Conservation (phyloP, 1,140 invertebrate species). For the Palaemon carinicauda region DNA sequence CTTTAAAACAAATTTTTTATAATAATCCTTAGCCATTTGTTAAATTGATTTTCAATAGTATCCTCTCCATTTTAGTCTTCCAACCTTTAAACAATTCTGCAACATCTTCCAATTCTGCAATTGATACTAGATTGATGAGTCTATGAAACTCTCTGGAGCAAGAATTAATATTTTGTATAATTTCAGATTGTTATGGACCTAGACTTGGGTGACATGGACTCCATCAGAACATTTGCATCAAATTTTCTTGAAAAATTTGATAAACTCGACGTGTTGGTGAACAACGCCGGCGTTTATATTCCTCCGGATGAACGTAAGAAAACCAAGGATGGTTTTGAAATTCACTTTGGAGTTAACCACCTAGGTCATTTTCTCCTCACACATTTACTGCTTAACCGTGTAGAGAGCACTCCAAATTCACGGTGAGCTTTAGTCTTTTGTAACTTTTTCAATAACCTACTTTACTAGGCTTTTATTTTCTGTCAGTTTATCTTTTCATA, state of each 20-base stretch:
- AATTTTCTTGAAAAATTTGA: slow-evolving; percentile 62
- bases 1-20: too few species aligned
- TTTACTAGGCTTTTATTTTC: neutral
- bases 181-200: slow-evolving; percentile 60
- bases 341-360: slow-evolving; percentile 90
- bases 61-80: too few species aligned
- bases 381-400: slow-evolving; percentile 74
- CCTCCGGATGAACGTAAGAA: slow-evolving; percentile 62
- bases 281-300: slow-evolving; percentile 87
- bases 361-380: slow-evolving; percentile 91
- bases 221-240: slow-evolving; percentile 64
- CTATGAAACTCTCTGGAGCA: neutral
- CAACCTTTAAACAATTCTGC: too few species aligned
- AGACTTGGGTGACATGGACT: slow-evolving; percentile 65
- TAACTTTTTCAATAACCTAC: too few species aligned
- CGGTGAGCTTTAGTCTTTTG: slow-evolving; percentile 12
- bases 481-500: neutral
- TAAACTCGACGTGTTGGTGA: slow-evolving; percentile 82
- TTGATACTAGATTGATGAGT: too few species aligned
- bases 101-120: too few species aligned
- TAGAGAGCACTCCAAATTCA: slow-evolving; percentile 33
- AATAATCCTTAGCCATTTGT: too few species aligned
- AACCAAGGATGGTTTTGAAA: slow-evolving; percentile 77
- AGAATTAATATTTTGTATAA: slow-evolving; percentile 60
- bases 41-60: too few species aligned